Conservation (phyloP, 2,888 invertebrate species). For the Thymelicus sylvestris region DNA sequence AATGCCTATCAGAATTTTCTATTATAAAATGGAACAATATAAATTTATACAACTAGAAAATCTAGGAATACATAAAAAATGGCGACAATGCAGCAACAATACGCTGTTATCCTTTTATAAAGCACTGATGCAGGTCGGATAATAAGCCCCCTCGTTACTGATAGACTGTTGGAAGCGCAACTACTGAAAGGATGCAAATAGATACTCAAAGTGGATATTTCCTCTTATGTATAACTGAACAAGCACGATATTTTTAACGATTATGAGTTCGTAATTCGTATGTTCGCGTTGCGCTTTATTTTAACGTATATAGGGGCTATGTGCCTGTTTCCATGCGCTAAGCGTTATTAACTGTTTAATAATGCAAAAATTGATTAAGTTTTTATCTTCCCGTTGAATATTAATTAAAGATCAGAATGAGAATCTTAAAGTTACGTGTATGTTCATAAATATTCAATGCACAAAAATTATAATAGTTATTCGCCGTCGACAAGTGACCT, state of each 20-base stretch:
- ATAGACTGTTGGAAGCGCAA: constrained; percentile 51
- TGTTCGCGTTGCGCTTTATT: constrained; percentile 21
- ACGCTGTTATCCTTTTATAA: constrained; percentile 25
- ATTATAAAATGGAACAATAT: too few relatives aligned
- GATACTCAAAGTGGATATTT: constrained; percentile 68
- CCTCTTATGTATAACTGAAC: constrained; percentile 51
- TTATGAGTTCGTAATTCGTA: constrained; percentile 19
- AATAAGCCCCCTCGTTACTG: constrained; percentile 50
- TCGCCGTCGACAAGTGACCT: constrained; percentile 8
- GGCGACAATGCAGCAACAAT: not conserved
- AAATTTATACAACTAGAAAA: too few relatives aligned
- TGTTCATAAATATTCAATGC: constrained; percentile 18
- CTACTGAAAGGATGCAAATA: constrained; percentile 69
- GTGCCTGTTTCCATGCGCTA: not conserved
- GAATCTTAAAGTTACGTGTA: too few relatives aligned
- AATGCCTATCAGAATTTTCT: too few relatives aligned
- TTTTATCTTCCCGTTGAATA: not conserved
- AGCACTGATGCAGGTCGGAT: constrained; percentile 44
- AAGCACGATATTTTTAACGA: constrained; percentile 34
- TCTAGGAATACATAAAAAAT: constrained; percentile 5
- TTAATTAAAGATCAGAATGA: not conserved
- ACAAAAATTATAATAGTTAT: constrained; percentile 7
- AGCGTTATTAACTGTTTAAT: not conserved
- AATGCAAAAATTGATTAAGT: not conserved
- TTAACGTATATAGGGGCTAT: constrained; percentile 4